These are phyloP conservation scores for Apogon hyalosoma DNA, from an alignment of 2,797 vertebrate species.

Conservation along the genomic window DNA sequence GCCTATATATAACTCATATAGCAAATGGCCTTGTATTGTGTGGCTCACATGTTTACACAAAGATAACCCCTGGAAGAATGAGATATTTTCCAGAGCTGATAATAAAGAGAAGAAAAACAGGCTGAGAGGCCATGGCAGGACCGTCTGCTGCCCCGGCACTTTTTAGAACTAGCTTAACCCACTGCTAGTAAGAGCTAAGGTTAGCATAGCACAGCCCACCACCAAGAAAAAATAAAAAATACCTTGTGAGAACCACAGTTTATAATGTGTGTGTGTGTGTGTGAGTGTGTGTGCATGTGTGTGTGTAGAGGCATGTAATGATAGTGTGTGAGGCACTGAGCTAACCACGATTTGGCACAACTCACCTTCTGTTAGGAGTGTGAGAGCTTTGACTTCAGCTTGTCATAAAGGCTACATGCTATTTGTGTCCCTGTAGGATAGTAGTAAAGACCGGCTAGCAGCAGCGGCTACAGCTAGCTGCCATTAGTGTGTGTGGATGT, in stretches of 20 bases:
- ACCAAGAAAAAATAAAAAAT: neutral
- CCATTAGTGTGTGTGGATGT: conserved; percentile 33
- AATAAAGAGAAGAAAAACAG: neutral
- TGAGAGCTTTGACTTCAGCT: neutral
- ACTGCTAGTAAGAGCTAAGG: conserved; percentile 7
- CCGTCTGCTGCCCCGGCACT: conserved; percentile 1
- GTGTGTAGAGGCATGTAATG: neutral
- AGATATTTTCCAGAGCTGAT: conserved; percentile 19
- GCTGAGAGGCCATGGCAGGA: conserved; percentile 11
- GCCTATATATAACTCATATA: neutral
- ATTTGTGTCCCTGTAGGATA: neutral
- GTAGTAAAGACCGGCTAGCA: conserved; percentile 32
- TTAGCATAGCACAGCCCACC: conserved; percentile 22
- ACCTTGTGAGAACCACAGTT: conserved; percentile 4
- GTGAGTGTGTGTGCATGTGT: neutral
- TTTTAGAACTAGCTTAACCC: neutral
- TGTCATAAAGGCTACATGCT: neutral
- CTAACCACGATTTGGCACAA: neutral
- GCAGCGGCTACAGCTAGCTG: conserved; percentile 18
- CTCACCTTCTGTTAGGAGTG: neutral
- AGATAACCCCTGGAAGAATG: conserved; percentile 33
- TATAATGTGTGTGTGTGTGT: neutral
- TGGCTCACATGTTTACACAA: conserved; percentile 33
- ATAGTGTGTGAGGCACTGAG: neutral
- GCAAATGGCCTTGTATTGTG: neutral